A percentile compares a stretch with the other conserved stretches of the same genome.
phyloP scores from a whole-genome alignment of 2,113 vertebrate genomes.

The Toxotes chatareus region DNA sequence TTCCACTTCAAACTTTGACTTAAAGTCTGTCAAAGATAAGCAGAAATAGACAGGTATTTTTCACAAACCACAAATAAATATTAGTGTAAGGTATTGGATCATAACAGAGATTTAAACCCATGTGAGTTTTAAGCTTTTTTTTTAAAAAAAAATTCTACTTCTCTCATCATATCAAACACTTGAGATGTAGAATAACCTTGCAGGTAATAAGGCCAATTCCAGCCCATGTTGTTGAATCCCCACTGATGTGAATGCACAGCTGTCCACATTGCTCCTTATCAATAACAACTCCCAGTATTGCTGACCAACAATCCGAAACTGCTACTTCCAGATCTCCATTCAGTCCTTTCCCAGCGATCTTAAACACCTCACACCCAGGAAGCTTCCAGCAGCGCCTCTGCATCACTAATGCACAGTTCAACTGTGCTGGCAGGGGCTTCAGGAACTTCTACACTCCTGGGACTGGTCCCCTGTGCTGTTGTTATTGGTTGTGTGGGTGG shows the following conservation, averaged over 20 bases:
- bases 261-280: conserved; percentile 70
- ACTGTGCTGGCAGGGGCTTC: conserved; percentile 12
- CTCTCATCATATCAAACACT: background rate
- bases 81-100: background rate
- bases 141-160: background rate
- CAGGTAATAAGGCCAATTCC: conserved; percentile 50
- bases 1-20: conserved; percentile 87
- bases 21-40: conserved; percentile 74
- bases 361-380: conserved; percentile 1
- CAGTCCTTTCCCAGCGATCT: background rate
- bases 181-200: conserved; percentile 54
- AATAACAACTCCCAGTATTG: conserved; percentile 23
- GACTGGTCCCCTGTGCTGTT: conserved; percentile 46
- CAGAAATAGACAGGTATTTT: background rate
- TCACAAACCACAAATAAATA: background rate
- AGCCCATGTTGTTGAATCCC: conserved; percentile 46
- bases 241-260: conserved; percentile 56
- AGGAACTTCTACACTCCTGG: conserved; percentile 34
- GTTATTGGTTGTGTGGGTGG: conserved; percentile 34
- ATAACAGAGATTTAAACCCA: background rate
- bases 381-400: background rate
- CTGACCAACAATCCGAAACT: background rate
- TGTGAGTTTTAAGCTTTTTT: background rate
- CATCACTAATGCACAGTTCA: conserved; percentile 14
- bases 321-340: conserved; percentile 28